Base-by-base conservation (phyloP, 2,113 vertebrate species). In the Willisornis vidua region DNA sequence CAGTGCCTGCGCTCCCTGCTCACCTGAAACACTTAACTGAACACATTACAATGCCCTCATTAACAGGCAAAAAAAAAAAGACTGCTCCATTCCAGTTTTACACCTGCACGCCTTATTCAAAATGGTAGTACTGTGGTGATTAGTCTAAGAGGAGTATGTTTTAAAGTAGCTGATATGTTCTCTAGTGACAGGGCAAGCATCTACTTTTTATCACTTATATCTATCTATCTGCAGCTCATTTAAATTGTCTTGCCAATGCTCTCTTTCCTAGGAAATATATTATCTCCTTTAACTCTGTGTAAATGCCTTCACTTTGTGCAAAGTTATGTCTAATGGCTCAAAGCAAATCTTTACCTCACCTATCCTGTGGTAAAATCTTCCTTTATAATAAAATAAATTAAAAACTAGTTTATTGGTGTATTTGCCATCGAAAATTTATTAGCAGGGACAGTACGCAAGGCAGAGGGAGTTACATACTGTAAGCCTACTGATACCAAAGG, bases 251-350 rank as follows among this genome's bases (percentile, higher is more conserved):
- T 51, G 13, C 13, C 39, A 81, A 29, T 46, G 26, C 7, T 81
- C 23, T 85, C 29, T 80, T 68, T 81, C 39, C 4, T 14, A 75
- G 78, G 78, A 94, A 78, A 79, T 68, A 62, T 14, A 65, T 83
- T 85, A 89, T 68, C 76, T 70, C 52, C 28, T 92, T 74, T 65
- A 68, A 55, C 0, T 5, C 55, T 87, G 7, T 73, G 37, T 79
- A 89, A 93, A 94, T 88, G 80, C 23, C 51, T 87, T 92, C 25
- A 37, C 19, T 89, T 63, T 48, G 8, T 78, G 55, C 41, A 68
- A 72, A 78, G 54, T 54, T 83, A 88, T 9, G n/a, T 78, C 52
- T 78, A 66, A 74, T 77, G 49, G 25, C 39, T 84, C 41, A 31
- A 80, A 86, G n/a, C 20, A 80, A 94, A 87, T 31, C 22, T 89